phyloP scores from a whole-genome alignment of 2,888 invertebrate species.

The Zygothrica quintamaculata region DNA sequence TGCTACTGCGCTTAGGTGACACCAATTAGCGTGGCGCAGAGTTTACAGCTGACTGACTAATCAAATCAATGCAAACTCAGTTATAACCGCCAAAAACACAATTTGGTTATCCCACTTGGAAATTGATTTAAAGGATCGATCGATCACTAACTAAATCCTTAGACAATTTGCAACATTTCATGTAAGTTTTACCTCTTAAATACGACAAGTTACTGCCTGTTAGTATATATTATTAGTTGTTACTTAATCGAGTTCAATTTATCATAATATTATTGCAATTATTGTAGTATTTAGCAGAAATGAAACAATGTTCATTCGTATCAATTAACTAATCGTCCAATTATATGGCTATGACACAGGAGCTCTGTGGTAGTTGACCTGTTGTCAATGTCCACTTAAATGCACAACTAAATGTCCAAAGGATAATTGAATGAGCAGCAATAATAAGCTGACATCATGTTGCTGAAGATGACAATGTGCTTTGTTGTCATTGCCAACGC shows the following conservation, averaged over 20 bases:
- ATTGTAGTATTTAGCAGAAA: neutral
- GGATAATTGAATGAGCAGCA: constrained; percentile 36
- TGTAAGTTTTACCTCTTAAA: too few species aligned
- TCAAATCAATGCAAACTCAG: neutral
- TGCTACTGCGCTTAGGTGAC: constrained; percentile 26
- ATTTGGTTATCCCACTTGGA: too few species aligned
- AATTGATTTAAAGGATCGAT: neutral
- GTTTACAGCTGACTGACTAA: constrained; percentile 4
- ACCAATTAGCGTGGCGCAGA: constrained; percentile 55
- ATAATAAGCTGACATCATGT: constrained; percentile 58
- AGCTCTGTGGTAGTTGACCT: constrained; percentile 7
- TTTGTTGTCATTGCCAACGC: constrained; percentile 26
- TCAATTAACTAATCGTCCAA: neutral
- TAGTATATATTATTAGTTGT: too few species aligned
- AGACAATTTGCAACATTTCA: too few species aligned
- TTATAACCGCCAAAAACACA: too few species aligned
- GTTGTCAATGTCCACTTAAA: constrained; percentile 6
- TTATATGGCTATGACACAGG: neutral
- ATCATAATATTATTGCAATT: too few species aligned
- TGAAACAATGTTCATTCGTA: neutral
- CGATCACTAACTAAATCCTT: too few species aligned
- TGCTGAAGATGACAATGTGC: constrained; percentile 48
- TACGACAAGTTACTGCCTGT: too few species aligned
- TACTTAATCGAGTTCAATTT: too few species aligned
- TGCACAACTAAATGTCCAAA: constrained; percentile 24